These are phyloP conservation scores for Capreolus pygargus DNA, from an alignment of 2,113 vertebrate genomes.

Conservation along the genomic window DNA sequence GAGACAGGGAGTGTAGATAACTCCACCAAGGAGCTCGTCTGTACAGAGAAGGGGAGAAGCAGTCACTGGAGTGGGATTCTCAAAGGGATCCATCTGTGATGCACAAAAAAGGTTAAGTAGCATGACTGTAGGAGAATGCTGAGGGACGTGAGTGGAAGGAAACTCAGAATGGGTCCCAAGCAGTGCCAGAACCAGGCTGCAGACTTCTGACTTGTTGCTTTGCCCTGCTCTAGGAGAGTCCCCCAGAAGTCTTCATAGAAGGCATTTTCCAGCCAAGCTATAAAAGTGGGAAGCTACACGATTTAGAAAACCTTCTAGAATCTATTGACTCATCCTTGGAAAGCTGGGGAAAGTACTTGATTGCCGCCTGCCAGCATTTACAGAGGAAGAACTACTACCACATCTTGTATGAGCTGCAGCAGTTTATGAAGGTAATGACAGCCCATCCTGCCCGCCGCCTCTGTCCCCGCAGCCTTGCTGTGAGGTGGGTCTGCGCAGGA, in stretches of 20 bases:
- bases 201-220: background rate
- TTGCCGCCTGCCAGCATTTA: conserved; percentile 94
- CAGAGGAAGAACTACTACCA: conserved; percentile 92
- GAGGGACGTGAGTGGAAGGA: background rate
- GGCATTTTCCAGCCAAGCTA: conserved; percentile 92
- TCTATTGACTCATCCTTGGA: conserved; percentile 91
- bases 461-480: fast-evolving
- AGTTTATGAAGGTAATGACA: conserved; percentile 94
- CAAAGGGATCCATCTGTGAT: background rate
- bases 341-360: conserved; percentile 90
- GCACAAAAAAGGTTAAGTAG: background rate
- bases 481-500: background rate
- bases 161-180: background rate
- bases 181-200: background rate
- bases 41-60: background rate
- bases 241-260: conserved; percentile 94
- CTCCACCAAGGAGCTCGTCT: background rate
- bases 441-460: background rate
- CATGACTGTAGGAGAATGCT: background rate
- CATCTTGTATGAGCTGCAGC: conserved; percentile 95
- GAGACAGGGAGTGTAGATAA: background rate
- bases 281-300: conserved; percentile 88
- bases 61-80: background rate
- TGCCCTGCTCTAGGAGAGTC: conserved; percentile 86
- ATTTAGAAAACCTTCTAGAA: conserved; percentile 91